These are phyloP conservation scores for Panthera uncia DNA, from an alignment of 2,113 vertebrate species.

Conservation along the genomic window DNA sequence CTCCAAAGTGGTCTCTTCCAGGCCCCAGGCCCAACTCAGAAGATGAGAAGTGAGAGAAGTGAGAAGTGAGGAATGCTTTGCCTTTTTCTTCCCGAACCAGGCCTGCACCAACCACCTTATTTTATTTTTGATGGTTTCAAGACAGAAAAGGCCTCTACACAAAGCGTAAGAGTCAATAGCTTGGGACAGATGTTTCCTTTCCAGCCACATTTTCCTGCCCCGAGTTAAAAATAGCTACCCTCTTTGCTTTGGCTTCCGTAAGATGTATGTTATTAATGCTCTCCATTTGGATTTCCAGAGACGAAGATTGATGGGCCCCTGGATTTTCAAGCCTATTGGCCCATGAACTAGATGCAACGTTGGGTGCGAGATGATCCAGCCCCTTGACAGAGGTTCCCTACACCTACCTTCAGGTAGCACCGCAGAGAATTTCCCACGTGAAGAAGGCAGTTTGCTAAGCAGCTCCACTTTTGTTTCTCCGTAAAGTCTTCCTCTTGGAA, in stretches of 20 bases:
- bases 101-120: background rate
- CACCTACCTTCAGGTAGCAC: background rate
- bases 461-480: background rate
- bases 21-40: background rate
- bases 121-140: slow-evolving; percentile 33
- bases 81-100: background rate
- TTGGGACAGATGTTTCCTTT: slow-evolving; percentile 83
- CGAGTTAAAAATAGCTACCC: slow-evolving; percentile 68
- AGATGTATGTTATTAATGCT: slow-evolving; percentile 33
- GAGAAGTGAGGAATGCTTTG: background rate
- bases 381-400: background rate
- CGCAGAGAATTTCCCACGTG: background rate
- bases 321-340: background rate
- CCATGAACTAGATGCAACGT: background rate
- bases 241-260: slow-evolving; percentile 30
- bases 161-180: slow-evolving; percentile 56
- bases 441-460: background rate
- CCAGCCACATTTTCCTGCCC: slow-evolving; percentile 77
- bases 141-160: slow-evolving; percentile 44
- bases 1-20: background rate
- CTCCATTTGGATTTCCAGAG: background rate
- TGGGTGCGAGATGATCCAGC: background rate
- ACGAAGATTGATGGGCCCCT: background rate
- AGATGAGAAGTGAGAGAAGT: background rate
- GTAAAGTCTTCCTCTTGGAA: background rate